Evolutionary conservation across 1,140 invertebrate species (phyloP).

Genomic region (Drosophila pseudoobscura): DNA sequence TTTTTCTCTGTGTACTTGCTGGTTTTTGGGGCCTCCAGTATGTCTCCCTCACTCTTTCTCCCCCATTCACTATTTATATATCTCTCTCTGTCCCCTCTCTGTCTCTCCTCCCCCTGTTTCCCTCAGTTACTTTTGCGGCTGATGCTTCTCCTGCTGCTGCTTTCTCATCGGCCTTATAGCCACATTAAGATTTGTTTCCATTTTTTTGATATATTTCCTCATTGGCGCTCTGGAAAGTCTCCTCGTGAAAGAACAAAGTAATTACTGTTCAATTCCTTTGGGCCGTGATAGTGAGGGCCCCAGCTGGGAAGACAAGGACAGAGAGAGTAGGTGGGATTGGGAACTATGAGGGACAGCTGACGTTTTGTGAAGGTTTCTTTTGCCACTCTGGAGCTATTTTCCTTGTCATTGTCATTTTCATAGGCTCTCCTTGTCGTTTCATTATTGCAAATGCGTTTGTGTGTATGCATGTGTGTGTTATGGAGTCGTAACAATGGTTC

Average conservation of each 20-base stretch:
- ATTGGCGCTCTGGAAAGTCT: too few relatives aligned
- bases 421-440: conserved; percentile 54
- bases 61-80: too few relatives aligned
- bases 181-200: conserved; percentile 31
- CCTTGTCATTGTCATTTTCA: conserved; percentile 62
- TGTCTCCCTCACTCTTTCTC: too few relatives aligned
- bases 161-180: neutral
- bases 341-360: conserved; percentile 40
- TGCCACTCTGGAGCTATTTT: conserved; percentile 46
- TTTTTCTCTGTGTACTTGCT: too few relatives aligned
- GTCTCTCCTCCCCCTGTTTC: neutral
- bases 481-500: conserved; percentile 4
- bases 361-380: conserved; percentile 41
- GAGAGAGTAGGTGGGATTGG: neutral
- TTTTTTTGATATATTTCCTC: conserved; percentile 12
- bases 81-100: neutral
- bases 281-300: conserved; percentile 8
- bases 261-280: conserved; percentile 69
- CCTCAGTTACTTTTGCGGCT: neutral
- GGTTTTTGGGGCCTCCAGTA: too few relatives aligned
- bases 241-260: conserved; percentile 34
- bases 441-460: conserved; percentile 31
- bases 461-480: neutral
- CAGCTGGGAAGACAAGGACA: neutral
- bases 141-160: too few relatives aligned